Evolutionary conservation across 2,888 invertebrate species (phyloP).

Genomic region (Protophormia terraenovae): DNA sequence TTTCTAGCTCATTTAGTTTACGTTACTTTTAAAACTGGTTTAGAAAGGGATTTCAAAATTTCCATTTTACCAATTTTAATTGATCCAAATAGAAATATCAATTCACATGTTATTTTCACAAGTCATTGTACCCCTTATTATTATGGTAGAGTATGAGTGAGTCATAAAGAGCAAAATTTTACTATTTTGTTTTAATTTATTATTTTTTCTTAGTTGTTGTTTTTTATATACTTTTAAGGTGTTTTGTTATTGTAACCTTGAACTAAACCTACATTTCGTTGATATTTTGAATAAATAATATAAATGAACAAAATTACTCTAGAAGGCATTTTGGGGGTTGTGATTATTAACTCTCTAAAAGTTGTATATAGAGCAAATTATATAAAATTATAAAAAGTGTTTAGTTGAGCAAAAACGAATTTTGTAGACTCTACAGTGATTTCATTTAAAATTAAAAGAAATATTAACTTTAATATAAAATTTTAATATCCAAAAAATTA

Average conservation of each 20-base stretch:
- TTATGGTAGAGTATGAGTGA: not conserved
- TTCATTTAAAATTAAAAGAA: no score
- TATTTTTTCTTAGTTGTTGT: not conserved
- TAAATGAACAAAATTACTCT: not conserved
- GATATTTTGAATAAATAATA: not conserved
- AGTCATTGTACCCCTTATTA: slow-evolving; percentile 31
- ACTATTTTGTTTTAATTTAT: not conserved
- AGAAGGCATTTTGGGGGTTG: not conserved
- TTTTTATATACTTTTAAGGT: not conserved
- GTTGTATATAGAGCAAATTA: not conserved
- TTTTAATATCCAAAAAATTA: no score
- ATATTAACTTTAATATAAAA: no score
- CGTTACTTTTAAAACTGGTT: slow-evolving; percentile 15
- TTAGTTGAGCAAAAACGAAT: not conserved
- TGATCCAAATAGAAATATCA: not conserved
- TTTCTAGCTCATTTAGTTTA: not conserved
- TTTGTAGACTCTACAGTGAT: not conserved
- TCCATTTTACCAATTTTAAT: not conserved
- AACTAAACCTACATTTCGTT: slow-evolving; percentile 47
- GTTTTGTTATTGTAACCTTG: slow-evolving; percentile 35
- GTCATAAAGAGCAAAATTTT: slow-evolving; percentile 1
- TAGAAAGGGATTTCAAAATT: slow-evolving; percentile 39
- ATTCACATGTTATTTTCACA: not conserved
- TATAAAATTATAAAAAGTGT: no score
- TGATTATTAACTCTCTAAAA: not conserved